Conservation (phyloP, 2,797 vertebrate genomes). For the Poeciliopsis gracilis region DNA sequence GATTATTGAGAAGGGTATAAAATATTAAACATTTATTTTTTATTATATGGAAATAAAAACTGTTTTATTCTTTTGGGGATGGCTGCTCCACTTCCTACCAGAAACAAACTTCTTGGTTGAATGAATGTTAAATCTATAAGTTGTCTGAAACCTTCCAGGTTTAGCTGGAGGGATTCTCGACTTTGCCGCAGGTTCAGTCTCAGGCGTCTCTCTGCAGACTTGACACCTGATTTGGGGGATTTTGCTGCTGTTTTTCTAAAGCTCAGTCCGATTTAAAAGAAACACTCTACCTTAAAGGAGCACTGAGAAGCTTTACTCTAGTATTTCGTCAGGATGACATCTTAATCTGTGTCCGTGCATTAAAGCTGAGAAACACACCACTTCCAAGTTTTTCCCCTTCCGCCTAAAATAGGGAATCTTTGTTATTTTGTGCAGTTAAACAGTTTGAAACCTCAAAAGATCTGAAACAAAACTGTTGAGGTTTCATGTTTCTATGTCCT, state of each 20-base stretch:
- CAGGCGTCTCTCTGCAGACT: not conserved
- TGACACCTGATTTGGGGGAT: not conserved
- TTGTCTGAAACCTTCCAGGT: not conserved
- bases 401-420: not conserved
- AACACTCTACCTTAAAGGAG: not conserved
- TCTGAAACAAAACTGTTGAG: not conserved
- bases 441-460: too few relatives aligned
- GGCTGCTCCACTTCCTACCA: not conserved
- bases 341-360: not conserved
- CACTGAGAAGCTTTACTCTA: not conserved
- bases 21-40: not conserved
- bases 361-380: conserved; percentile 4
- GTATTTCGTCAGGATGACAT: not conserved
- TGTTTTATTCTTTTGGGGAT: not conserved
- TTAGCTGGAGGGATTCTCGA: not conserved
- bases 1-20: not conserved
- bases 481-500: not conserved
- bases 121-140: not conserved
- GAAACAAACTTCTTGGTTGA: not conserved
- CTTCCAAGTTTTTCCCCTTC: not conserved
- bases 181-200: not conserved
- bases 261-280: not conserved
- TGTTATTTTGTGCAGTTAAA: not conserved
- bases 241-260: not conserved
- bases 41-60: not conserved